These are phyloP conservation scores for Augiades crinisus DNA, from an alignment of 2,888 invertebrate species.

Conservation along the genomic window DNA sequence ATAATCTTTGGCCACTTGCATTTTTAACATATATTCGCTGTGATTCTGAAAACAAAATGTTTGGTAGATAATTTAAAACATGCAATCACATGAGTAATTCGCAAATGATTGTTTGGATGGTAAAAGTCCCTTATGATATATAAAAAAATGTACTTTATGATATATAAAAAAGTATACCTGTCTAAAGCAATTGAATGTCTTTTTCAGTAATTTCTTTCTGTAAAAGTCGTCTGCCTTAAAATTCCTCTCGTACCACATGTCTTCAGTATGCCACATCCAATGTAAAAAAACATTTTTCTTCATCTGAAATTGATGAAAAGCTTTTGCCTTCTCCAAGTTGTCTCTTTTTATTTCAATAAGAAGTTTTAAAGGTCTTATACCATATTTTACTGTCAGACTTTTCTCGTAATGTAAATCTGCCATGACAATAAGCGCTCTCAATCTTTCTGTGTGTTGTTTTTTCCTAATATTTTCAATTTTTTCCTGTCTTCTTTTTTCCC, in stretches of 20 bases:
- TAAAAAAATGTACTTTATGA: no score
- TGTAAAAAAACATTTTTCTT: slow-evolving; percentile 71
- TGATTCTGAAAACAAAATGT: slow-evolving; percentile 66
- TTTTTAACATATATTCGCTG: slow-evolving; percentile 70
- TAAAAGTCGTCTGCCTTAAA: slow-evolving; percentile 80
- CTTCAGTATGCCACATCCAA: slow-evolving; percentile 78
- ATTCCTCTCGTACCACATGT: slow-evolving; percentile 75
- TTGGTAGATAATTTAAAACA: no score
- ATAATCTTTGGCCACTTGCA: slow-evolving; percentile 87
- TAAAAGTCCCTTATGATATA: no score
- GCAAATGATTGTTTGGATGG: no score
- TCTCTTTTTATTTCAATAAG: slow-evolving; percentile 58
- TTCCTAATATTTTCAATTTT: slow-evolving; percentile 82
- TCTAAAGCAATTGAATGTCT: slow-evolving; percentile 73
- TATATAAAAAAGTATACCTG: slow-evolving; percentile 37
- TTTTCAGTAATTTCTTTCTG: slow-evolving; percentile 68
- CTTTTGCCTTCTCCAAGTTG: slow-evolving; percentile 67
- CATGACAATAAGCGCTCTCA: slow-evolving; percentile 72
- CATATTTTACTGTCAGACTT: slow-evolving; percentile 59
- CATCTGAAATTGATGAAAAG: slow-evolving; percentile 66
- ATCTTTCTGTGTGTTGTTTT: slow-evolving; percentile 73
- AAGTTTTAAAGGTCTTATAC: slow-evolving; percentile 56
- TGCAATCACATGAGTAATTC: no score
- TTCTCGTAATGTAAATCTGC: slow-evolving; percentile 75
- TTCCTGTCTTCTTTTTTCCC: slow-evolving; percentile 82